Evolutionary conservation across 2,888 invertebrate genomes (phyloP).

Genomic region (Lobophora halterata): DNA sequence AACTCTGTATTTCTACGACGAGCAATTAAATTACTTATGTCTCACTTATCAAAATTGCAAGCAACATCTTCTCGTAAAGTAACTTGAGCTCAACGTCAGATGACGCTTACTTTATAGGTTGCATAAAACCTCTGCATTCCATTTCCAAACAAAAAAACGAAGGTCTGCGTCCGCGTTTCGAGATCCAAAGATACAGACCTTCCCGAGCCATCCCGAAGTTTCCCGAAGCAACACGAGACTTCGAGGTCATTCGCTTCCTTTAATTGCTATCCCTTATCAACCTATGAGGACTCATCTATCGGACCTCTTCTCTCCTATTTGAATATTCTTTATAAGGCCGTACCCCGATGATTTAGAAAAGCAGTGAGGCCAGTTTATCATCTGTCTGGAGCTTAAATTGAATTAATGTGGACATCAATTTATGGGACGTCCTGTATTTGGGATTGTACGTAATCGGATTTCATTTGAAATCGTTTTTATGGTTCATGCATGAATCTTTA

Average conservation of each 20-base stretch:
- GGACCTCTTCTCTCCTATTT: slow-evolving; percentile 52
- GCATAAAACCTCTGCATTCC: slow-evolving; percentile 38
- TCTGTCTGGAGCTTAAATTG: slow-evolving; percentile 57
- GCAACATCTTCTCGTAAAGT: slow-evolving; percentile 31
- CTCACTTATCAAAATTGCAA: not conserved
- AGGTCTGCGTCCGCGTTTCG: slow-evolving; percentile 63
- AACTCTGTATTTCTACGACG: too few relatives aligned
- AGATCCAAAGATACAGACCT: slow-evolving; percentile 65
- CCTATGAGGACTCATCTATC: slow-evolving; percentile 38
- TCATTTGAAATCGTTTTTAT: too few relatives aligned
- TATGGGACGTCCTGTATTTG: slow-evolving; percentile 47
- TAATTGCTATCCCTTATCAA: slow-evolving; percentile 66
- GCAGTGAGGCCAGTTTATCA: slow-evolving; percentile 47
- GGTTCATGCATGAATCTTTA: too few relatives aligned
- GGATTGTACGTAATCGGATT: slow-evolving; percentile 16
- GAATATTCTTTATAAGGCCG: slow-evolving; percentile 61
- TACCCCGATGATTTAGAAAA: slow-evolving; percentile 67
- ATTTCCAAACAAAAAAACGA: slow-evolving; percentile 34
- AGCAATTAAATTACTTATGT: too few relatives aligned
- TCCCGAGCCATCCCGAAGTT: slow-evolving; percentile 56
- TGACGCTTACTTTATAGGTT: slow-evolving; percentile 13
- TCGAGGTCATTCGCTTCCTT: slow-evolving; percentile 68
- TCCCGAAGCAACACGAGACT: slow-evolving; percentile 40
- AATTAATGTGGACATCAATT: slow-evolving; percentile 63
- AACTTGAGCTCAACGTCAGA: slow-evolving; percentile 45